phyloP scores from a whole-genome alignment of 2,797 vertebrate species.

The Crocidura indochinensis region DNA sequence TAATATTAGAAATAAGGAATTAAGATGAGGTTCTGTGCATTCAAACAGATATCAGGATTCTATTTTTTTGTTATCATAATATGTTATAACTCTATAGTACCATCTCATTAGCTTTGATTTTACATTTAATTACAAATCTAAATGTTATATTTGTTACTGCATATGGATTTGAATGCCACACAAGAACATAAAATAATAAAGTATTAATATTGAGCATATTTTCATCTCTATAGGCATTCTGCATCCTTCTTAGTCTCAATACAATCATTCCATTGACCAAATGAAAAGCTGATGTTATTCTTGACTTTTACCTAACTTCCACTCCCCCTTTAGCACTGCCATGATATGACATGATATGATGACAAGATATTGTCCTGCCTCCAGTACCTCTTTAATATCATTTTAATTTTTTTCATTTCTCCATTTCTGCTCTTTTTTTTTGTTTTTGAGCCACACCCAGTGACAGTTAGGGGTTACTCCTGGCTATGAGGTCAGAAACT shows the following conservation, averaged over 20 bases:
- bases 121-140: conserved; percentile 16
- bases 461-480: no score
- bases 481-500: no score
- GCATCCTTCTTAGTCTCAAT: background rate
- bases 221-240: background rate
- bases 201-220: background rate
- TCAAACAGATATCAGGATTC: background rate
- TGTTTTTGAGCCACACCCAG: background rate
- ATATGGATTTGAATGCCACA: background rate
- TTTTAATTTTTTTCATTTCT: conserved; percentile 19
- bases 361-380: background rate
- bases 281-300: conserved; percentile 1
- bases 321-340: background rate
- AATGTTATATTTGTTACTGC: background rate
- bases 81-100: background rate
- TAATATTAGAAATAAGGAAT: background rate
- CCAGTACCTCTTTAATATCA: background rate
- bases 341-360: background rate
- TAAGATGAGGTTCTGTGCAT: background rate
- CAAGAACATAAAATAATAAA: background rate
- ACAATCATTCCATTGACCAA: background rate
- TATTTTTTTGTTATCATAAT: background rate
- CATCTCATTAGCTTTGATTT: background rate
- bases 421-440: background rate
- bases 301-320: conserved; percentile 21